Evolutionary conservation across 1,140 invertebrate genomes (phyloP), one percentile per base, ranked within the genome.

Genomic region (Bombus breviceps): DNA sequence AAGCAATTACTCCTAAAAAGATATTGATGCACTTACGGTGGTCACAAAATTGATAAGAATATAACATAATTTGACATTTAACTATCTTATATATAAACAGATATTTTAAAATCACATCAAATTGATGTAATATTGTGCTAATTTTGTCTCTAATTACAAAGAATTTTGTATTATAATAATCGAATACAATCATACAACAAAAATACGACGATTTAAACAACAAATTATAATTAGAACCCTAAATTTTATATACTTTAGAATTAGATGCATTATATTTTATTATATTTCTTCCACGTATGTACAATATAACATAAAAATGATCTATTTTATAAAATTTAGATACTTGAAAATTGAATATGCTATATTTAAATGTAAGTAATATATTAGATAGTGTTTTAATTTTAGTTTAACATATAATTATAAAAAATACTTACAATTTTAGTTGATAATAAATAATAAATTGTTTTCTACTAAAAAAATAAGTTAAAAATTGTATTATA

Each of bases 101-200:
- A 3, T 39, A 71, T 71, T 69, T 79, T 13, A 32, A 71, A 71
- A 57, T 81, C 53, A 15, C 43, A 53, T 69, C 3, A 53, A 37
- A 57, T 39, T 78, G 1, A 69, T 69, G n/a, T 39, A 66, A 59
- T 64, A 13, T 41, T 41, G 39, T 43, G 37, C 3, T 62, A 41
- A 41, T 34, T 72, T 43, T 43, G 39, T 43, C 1, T 86, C 76
- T 86, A 81, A 76, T 68, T 62, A 57, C 34, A 37, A 79, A 87
- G 28, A 41, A 5, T 57, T 71, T 53, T 78, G 4, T 78, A 47
- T 73, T 79, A 28, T 57, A 79, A 78, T 43, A 78, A 83, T 62
- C 47, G 68, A 28, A 59, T 75, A 62, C 22, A 43, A 71, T 57
- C 64, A 41, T 22, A 79, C 76, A 32, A 43, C 13, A 43, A 75